phyloP scores from a whole-genome alignment of 2,113 vertebrate genomes.

The Cranoglanis bouderius region DNA sequence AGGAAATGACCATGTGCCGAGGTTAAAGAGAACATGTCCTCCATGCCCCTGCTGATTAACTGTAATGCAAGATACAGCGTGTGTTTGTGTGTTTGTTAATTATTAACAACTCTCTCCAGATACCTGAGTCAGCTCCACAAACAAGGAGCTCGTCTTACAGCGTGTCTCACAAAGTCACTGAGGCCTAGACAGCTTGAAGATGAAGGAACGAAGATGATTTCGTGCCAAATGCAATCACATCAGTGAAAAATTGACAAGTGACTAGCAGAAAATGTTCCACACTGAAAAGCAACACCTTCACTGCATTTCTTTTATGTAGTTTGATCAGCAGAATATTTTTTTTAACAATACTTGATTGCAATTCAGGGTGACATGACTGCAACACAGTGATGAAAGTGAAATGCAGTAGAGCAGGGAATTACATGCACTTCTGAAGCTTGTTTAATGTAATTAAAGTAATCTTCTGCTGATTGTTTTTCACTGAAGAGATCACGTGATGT shows the following conservation, averaged over 20 bases:
- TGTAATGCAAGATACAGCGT: constrained; percentile 26
- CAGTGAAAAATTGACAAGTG: not conserved
- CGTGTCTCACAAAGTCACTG: not conserved
- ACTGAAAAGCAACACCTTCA: not conserved
- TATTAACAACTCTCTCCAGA: constrained; percentile 43
- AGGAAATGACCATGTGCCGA: constrained; percentile 38
- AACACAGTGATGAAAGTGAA: not conserved
- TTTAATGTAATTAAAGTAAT: not conserved
- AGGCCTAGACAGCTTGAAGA: not conserved
- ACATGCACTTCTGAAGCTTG: not conserved
- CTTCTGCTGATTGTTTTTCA: not conserved
- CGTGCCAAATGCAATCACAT: not conserved
- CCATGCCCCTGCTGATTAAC: constrained; percentile 26
- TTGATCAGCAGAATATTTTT: not conserved
- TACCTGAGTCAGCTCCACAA: constrained; percentile 36
- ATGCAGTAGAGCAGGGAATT: not conserved
- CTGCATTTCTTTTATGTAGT: no score
- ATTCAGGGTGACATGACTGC: not conserved
- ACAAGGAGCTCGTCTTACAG: constrained; percentile 44
- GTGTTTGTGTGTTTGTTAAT: constrained; percentile 18
- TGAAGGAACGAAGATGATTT: not conserved
- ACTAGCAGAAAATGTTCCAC: not conserved
- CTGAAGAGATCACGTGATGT: not conserved
- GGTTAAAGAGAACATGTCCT: constrained; percentile 53
- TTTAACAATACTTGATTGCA: not conserved